These are phyloP conservation scores for Brachionus manjavacas DNA, from an alignment of 1,140 invertebrate genomes.

Conservation along the genomic window DNA sequence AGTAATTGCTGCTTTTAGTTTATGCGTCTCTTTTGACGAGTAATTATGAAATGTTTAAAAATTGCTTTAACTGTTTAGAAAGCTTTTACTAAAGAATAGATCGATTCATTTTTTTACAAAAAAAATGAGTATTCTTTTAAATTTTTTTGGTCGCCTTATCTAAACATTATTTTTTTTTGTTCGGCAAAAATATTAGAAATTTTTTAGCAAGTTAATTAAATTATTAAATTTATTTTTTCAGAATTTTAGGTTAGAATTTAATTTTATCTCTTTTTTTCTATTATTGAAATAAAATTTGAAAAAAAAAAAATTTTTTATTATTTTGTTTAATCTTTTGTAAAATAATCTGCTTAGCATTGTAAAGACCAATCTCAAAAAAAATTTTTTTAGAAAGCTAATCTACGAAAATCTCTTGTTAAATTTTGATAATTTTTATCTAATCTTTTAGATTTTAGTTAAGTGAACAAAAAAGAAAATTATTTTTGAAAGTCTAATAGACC, in stretches of 20 bases:
- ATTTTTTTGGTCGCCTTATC: not conserved
- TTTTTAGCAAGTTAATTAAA: not conserved
- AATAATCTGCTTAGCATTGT: no score
- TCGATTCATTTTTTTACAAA: not conserved
- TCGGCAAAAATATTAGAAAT: not conserved
- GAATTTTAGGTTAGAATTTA: not conserved
- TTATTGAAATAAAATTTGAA: not conserved
- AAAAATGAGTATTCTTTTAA: not conserved
- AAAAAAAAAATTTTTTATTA: not conserved
- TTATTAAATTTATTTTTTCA: not conserved
- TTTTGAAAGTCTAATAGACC: no score
- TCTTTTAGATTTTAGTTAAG: no score
- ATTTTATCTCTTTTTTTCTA: not conserved
- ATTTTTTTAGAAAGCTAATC: no score
- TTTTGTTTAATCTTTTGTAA: not conserved
- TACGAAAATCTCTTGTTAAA: no score
- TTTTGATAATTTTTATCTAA: no score
- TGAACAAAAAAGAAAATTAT: no score
- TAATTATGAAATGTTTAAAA: conserved; percentile 8
- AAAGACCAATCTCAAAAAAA: no score
- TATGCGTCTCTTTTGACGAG: conserved; percentile 28
- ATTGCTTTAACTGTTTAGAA: not conserved
- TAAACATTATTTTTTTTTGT: not conserved
- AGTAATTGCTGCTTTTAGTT: conserved; percentile 38
- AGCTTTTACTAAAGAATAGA: not conserved